Base-by-base conservation (phyloP, 2,888 invertebrate genomes). In the Amphipyra berbera region DNA sequence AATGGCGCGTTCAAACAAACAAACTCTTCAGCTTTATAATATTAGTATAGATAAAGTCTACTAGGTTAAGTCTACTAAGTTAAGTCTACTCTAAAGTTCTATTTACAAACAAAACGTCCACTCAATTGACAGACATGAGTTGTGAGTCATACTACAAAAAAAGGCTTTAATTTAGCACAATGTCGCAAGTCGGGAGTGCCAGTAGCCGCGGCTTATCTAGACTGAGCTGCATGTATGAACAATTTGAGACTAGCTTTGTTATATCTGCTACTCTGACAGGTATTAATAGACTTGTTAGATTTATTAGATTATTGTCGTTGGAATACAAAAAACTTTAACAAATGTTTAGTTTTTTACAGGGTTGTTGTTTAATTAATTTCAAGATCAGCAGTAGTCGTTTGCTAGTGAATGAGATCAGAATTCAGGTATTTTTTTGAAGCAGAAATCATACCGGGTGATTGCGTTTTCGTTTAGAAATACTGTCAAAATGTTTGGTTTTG, bases 41-140 rank as follows among this genome's bases (percentile, higher is more conserved):
- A n/a, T n/a, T n/a, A n/a, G n/a, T n/a, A n/a, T n/a, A n/a, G n/a
- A n/a, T n/a, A 21, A 21, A 21, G 21, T 21, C 21, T 21, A 21
- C 21, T 21, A 21, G n/a, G n/a, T n/a, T n/a, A n/a, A n/a, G 2
- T 21, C 21, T 21, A 21, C 21, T 21, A 21, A n/a, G n/a, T n/a
- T n/a, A n/a, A n/a, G n/a, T n/a, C n/a, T n/a, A 6, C 6, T 4
- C 30, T 7, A 30, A 30, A 30, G 30, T 30, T 52, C 42, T 67
- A 67, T 69, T 58, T 67, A 67, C 59, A 58, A 69, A 66, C 50
- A 68, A 73, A 73, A 35, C 52, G 6, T 30, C n/a, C 8, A 15
- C 9, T 27, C 5, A 41, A 33, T 55, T 33, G 10, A 9, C n/a
- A 10, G 27, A 12, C 27, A 42, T 68, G 48, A 56, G 30, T 54